phyloP scores from a whole-genome alignment of 2,113 vertebrate species.

The Ceyx margarethae region DNA sequence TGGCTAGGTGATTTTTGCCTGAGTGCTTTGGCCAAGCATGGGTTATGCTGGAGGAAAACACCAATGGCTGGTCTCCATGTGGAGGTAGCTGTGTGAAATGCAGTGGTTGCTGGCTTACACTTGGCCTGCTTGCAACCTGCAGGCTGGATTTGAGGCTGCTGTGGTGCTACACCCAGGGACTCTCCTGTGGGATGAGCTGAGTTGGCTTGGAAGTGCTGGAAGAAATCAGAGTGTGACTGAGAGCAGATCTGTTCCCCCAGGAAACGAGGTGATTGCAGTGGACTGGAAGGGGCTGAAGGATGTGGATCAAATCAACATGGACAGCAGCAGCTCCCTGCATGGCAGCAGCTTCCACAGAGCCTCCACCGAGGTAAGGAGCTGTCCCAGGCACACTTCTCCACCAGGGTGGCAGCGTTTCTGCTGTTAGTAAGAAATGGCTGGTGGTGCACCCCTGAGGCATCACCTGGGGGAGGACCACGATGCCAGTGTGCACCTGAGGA shows the following conservation, averaged over 20 bases:
- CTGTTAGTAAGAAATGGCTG: background rate
- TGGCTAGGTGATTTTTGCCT: background rate
- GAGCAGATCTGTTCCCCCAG: slow-evolving; percentile 50
- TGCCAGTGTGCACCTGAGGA: background rate
- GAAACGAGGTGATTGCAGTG: slow-evolving; percentile 79
- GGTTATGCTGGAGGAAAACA: background rate
- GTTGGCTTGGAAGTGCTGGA: background rate
- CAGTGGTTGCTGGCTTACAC: background rate
- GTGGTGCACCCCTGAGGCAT: background rate
- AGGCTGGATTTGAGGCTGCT: background rate
- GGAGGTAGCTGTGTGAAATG: background rate
- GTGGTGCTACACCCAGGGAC: background rate
- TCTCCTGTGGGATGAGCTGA: background rate
- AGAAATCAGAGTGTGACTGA: background rate
- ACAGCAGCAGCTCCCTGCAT: slow-evolving; percentile 80
- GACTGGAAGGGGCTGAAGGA: slow-evolving; percentile 84
- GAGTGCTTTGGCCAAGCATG: background rate
- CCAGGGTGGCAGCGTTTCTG: too few relatives aligned
- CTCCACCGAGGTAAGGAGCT: slow-evolving; percentile 75
- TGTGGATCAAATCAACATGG: slow-evolving; percentile 81
- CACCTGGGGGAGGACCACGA: background rate
- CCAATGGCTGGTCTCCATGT: background rate
- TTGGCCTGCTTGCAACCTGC: background rate
- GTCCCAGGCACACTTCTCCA: background rate
- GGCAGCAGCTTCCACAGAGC: slow-evolving; percentile 81